These are phyloP conservation scores for Thunnus maccoyii DNA, from an alignment of 2,113 vertebrate genomes.

Conservation along the genomic window DNA sequence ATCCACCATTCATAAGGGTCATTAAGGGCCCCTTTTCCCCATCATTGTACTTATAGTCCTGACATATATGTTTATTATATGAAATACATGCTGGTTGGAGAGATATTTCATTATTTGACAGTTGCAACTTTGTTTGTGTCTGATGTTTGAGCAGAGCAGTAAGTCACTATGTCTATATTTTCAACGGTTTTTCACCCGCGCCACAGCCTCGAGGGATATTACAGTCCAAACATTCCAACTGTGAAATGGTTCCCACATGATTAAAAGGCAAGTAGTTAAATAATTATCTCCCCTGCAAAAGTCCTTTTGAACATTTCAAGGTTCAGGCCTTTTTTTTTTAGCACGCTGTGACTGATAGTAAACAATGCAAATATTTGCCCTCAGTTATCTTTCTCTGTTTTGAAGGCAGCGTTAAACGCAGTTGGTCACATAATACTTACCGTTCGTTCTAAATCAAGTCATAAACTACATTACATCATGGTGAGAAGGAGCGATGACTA, in stretches of 20 bases:
- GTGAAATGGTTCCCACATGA: constrained; percentile 16
- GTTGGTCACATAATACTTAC: no score
- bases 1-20: not conserved
- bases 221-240: not conserved
- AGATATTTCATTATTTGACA: no score
- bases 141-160: not conserved
- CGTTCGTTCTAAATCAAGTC: no score
- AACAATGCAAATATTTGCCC: no score
- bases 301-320: not conserved
- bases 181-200: not conserved
- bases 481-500: no score
- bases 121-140: not conserved
- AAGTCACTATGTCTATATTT: not conserved
- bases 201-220: not conserved
- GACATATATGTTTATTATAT: not conserved
- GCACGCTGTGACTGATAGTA: no score
- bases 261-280: not conserved
- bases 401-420: no score
- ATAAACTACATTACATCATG: no score
- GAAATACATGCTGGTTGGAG: not conserved
- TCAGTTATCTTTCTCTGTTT: no score
- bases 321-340: no score
- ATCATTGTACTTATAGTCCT: not conserved
- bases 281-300: no score
- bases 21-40: not conserved